Evolutionary conservation across 1,140 invertebrate species (phyloP).

Genomic region (Hycleus cichorii): DNA sequence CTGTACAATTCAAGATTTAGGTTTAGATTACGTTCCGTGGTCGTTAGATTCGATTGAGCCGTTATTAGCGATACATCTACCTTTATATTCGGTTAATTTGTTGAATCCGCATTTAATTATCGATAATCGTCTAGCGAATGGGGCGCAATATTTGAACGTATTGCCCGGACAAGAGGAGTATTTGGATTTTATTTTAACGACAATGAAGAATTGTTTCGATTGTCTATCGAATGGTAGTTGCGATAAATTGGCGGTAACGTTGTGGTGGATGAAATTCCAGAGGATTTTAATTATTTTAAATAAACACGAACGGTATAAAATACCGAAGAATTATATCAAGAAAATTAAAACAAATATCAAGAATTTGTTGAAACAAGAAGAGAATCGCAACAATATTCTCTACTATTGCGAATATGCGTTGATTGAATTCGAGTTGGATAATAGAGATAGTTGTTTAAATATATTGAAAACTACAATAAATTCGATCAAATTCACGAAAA

Average conservation of each 20-base stretch:
- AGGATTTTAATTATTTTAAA: constrained; percentile 46
- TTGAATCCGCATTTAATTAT: constrained; percentile 29
- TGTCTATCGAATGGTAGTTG: too few relatives aligned
- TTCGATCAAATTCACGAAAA: constrained; percentile 21
- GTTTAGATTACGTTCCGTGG: constrained; percentile 45
- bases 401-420: constrained; percentile 58
- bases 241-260: constrained; percentile 42
- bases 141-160: constrained; percentile 52
- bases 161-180: constrained; percentile 54
- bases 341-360: constrained; percentile 48
- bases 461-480: constrained; percentile 46
- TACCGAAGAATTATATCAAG: constrained; percentile 40
- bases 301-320: constrained; percentile 42
- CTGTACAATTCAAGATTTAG: constrained; percentile 41
- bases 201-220: constrained; percentile 14
- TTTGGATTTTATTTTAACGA: constrained; percentile 38
- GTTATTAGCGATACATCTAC: constrained; percentile 40
- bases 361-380: constrained; percentile 45
- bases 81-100: constrained; percentile 31
- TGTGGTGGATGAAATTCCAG: constrained; percentile 57
- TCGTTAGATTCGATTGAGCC: constrained; percentile 46
- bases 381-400: constrained; percentile 49
- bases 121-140: constrained; percentile 40
- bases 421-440: constrained; percentile 49
- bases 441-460: constrained; percentile 40